phyloP scores from a whole-genome alignment of 1,140 invertebrate species.

The Bacillus rossius region DNA sequence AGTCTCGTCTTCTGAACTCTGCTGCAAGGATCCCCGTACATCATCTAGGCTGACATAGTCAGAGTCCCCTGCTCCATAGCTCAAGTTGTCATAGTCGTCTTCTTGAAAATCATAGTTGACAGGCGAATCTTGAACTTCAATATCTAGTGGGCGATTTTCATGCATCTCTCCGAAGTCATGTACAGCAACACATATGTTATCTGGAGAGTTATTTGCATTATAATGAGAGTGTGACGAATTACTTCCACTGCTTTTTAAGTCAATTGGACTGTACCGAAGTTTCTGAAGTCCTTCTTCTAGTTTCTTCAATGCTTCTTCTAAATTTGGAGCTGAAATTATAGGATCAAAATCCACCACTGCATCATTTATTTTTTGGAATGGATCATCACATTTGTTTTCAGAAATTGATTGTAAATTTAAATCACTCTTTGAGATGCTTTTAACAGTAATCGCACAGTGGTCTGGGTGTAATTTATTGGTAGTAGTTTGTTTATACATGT shows the following conservation, averaged over 20 bases:
- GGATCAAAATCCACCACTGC: background rate
- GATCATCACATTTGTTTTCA: no score
- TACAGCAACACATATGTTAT: no score
- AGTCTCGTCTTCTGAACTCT: background rate
- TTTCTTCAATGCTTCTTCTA: background rate
- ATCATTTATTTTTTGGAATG: no score
- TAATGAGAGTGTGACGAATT: background rate
- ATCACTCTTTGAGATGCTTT: no score
- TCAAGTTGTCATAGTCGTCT: background rate
- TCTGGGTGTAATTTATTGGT: no score
- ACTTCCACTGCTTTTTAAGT: background rate
- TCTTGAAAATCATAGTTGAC: background rate
- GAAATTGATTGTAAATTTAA: no score
- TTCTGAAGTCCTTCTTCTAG: background rate
- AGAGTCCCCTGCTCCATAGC: background rate
- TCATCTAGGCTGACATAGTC: background rate
- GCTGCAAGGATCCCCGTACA: background rate
- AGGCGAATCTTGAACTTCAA: background rate
- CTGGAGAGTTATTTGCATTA: no score
- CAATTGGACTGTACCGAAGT: background rate
- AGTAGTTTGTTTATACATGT: no score
- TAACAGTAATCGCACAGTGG: no score
- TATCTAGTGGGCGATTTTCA: no score
- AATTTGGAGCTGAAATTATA: background rate
- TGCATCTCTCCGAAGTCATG: no score